Base-by-base conservation (phyloP, 2,113 vertebrate genomes). In the Accipiter cooperii region DNA sequence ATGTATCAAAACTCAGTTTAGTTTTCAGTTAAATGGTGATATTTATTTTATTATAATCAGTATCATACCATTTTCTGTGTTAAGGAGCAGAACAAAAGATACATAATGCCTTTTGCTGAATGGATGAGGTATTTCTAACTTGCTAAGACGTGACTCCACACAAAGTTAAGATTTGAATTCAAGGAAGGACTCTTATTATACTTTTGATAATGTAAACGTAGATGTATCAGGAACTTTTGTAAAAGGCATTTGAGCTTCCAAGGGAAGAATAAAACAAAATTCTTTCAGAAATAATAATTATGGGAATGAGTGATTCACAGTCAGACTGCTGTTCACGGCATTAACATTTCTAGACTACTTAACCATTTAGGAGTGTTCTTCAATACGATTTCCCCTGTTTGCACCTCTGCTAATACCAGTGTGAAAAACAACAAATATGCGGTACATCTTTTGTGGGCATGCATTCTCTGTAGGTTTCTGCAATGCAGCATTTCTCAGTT, bases 121-220 rank as follows among this genome's bases (percentile, higher is more conserved):
- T 46, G 81, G 17, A 57, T 87, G 78, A 85, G 42, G 33, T 65
- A 86, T 92, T 95, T 96, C 84, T 91, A 74, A 66, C 61, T 79
- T 73, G 73, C 49, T 69, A 28, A 85, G 81, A 74, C 6, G 17
- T 89, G 86, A 71, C 83, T 88, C 68, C 75, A 87, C 34, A 92
- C 31, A 19, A 60, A 93, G 81, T 29, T 84, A 64, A 71, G 75
- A 69, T 83, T 85, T 92, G 61, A 96, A 97, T 96, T 96, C 91
- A 89, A 95, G 91, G 96, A 96, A 94, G 66, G 61, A 79, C 66
- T 89, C 34, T 60, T 55, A 87, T 76, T 93, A 87, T 96, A 25
- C 57, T 95, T 81, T 83, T 24, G 61, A 33, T 70, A 89, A 64
- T 54, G 44, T 73, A 95, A 95, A 87, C 70, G 8, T 31, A 63